Conservation (phyloP, 2,888 invertebrate genomes). For the Euzophera pinguis region DNA sequence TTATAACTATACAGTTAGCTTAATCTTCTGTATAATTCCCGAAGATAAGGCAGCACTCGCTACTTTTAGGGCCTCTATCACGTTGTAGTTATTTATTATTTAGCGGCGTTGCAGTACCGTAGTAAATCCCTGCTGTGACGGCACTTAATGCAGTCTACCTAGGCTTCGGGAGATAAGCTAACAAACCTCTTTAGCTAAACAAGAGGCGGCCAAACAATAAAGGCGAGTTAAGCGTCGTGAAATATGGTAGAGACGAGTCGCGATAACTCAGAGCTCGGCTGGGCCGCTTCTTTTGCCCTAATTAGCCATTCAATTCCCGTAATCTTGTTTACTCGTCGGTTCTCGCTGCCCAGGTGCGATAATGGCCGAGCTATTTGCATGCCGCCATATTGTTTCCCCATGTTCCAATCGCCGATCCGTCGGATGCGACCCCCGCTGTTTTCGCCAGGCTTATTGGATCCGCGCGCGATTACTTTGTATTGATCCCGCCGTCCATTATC, state of each 20-base stretch:
- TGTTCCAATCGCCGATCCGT: conserved; percentile 62
- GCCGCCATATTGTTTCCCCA: conserved; percentile 78
- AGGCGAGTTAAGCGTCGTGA: conserved; percentile 73
- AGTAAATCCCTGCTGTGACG: conserved; percentile 61
- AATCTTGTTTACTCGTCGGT: conserved; percentile 77
- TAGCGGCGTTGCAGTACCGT: conserved; percentile 44
- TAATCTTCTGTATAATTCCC: conserved; percentile 8
- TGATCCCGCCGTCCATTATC: conserved; percentile 77
- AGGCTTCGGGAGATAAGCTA: conserved; percentile 69
- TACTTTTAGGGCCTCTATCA: conserved; percentile 4
- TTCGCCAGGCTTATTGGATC: conserved; percentile 77
- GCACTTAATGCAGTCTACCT: conserved; percentile 70
- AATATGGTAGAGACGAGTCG: conserved; percentile 71
- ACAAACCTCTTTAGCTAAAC: conserved; percentile 73
- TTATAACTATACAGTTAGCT: conserved; percentile 8
- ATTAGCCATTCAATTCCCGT: conserved; percentile 80
- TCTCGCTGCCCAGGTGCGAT: conserved; percentile 77
- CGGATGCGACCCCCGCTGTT: conserved; percentile 70
- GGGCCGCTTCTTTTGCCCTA: conserved; percentile 75
- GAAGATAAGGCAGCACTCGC: conserved; percentile 5
- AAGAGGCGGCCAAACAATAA: conserved; percentile 72
- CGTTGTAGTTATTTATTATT: conserved; percentile 31
- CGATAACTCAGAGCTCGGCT: conserved; percentile 66
- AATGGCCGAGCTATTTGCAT: conserved; percentile 79
- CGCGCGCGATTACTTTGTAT: conserved; percentile 78